These are phyloP conservation scores for Agelas oroides DNA, from an alignment of 37 sponge, comb jelly and placozoan genomes.

Conservation along the genomic window DNA sequence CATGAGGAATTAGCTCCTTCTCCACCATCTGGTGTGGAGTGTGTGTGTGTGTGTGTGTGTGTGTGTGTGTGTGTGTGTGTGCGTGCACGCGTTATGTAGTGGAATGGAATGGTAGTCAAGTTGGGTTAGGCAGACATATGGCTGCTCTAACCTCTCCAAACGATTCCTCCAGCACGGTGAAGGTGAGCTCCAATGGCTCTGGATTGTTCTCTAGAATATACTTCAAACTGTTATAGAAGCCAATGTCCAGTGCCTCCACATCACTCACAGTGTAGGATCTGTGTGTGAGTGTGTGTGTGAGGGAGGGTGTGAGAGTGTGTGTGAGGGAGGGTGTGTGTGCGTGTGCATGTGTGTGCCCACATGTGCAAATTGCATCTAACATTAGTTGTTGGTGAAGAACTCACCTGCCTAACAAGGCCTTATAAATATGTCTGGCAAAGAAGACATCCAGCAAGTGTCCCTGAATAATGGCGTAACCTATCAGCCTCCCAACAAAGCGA, in stretches of 20 bases:
- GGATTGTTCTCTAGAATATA: conserved; percentile 84
- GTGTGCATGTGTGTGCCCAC: no score
- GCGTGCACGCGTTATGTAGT: background rate
- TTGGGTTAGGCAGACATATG: no score
- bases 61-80: background rate
- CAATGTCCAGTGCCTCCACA: conserved; percentile 82
- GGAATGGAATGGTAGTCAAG: no score
- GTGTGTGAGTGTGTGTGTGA: background rate
- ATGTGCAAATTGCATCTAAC: no score
- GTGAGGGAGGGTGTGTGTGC: no score
- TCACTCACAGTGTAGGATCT: conserved; percentile 63
- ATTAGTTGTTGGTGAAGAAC: no score
- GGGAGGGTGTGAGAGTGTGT: background rate
- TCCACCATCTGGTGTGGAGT: conserved; percentile 28
- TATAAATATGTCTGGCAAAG: conserved; percentile 93
- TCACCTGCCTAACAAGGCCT: conserved; percentile 75
- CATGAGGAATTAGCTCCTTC: conserved; percentile 73
- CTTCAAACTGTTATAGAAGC: conserved; percentile 79
- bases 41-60: conserved; percentile 6
- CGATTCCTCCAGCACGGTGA: conserved; percentile 86
- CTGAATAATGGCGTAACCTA: conserved; percentile 88
- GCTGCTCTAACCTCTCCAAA: conserved; percentile 87
- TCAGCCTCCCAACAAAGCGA: conserved; percentile 86
- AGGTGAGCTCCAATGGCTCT: conserved; percentile 82
- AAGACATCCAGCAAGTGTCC: conserved; percentile 90